Evolutionary conservation across 2,113 vertebrate genomes (phyloP).

Genomic region (Candoia aspera): DNA sequence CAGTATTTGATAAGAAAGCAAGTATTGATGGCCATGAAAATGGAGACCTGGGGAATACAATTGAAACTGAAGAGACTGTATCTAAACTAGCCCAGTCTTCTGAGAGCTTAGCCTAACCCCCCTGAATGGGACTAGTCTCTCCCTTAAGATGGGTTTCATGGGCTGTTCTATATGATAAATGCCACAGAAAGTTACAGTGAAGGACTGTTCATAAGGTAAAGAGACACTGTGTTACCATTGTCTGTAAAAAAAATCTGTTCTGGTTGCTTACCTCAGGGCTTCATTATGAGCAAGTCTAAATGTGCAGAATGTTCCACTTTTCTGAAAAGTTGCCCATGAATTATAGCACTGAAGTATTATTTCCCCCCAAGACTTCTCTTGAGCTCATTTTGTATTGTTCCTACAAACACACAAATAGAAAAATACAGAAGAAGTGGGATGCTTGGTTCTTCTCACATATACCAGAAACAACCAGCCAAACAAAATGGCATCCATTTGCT

Average conservation of each 20-base stretch:
- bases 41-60: constrained; percentile 82
- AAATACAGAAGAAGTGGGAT: constrained; percentile 41
- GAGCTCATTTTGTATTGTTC: constrained; percentile 47
- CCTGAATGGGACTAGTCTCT: constrained; percentile 53
- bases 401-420: constrained; percentile 48
- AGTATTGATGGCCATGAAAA: constrained; percentile 84
- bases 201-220: constrained; percentile 59
- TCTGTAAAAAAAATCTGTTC: constrained; percentile 63
- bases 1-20: constrained; percentile 88
- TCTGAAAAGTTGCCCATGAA: constrained; percentile 63
- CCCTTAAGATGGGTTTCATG: constrained; percentile 60
- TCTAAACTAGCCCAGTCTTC: constrained; percentile 78
- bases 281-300: constrained; percentile 72
- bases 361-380: constrained; percentile 64
- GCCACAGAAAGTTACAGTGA: constrained; percentile 61
- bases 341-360: constrained; percentile 73
- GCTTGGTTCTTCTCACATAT: constrained; percentile 56
- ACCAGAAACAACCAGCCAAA: constrained; percentile 39
- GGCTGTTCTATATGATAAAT: constrained; percentile 67
- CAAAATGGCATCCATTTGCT: constrained; percentile 52
- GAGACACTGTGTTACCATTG: constrained; percentile 68
- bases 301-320: constrained; percentile 70
- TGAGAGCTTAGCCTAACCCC: constrained; percentile 79
- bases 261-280: constrained; percentile 78
- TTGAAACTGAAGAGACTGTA: constrained; percentile 81